Base-by-base conservation (phyloP, 2,797 vertebrate species). In the Pteronotus mesoamericanus region DNA sequence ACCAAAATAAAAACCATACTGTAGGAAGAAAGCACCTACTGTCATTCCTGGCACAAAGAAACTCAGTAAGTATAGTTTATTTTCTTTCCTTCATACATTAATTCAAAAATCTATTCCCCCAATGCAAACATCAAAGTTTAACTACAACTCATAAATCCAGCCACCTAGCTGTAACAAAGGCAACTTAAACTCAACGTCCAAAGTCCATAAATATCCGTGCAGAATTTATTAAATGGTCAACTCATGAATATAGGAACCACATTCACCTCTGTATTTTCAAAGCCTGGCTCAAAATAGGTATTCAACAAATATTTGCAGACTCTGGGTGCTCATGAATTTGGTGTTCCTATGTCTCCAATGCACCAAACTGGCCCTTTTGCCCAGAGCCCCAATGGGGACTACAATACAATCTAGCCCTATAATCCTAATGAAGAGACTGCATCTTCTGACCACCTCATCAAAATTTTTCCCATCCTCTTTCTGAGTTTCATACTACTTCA, bases 341-440 rank as follows among this genome's bases (percentile, higher is more conserved):
- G 80, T 78, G 42, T 84, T 84, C 74, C 86, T 87, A 0, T 55
- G 18, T 59, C 69, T 96, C 82, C 32, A 66, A n/a, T 80, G 71
- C 29, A 79, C 48, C 34, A n/a, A 88, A 89, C 1, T 77, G 42
- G 55, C 46, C 84, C 51, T 92, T 75, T 57, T 64, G 66, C 51
- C 59, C 51, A 95, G 7, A 74, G 24, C 32, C 86, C 11, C 39
- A 91, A 71, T 32, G 5, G 42, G 21, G 44, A 92, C 61, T 68
- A 93, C 12, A 72, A 89, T 80, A n/a, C n/a, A n/a, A n/a, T n/a
- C 66, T 69, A 78, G 39, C 37, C 74, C 75, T 83, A 29, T 75
- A 96, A 91, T 94, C 88, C 66, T 86, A 94, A 32, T 51, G 86
- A 77, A 95, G 42, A 96, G 34, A 87, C 26, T 82, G n/a, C 9